Evolutionary conservation across 2,888 invertebrate species (phyloP), one percentile per base, ranked within the genome.

Genomic region (Ichneumon xanthorius): DNA sequence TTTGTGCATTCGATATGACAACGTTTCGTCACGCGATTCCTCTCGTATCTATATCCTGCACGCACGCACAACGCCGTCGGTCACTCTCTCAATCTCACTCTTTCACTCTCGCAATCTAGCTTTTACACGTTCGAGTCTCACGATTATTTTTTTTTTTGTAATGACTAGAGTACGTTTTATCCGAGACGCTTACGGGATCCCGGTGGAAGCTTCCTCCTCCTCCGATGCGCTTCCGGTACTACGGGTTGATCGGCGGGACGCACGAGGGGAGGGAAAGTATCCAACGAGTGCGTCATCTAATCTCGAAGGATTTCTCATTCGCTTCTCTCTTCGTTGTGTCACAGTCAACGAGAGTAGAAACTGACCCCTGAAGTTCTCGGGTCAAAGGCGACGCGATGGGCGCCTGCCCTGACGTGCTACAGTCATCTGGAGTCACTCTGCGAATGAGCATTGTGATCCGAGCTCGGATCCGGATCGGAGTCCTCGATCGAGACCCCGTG

Each of bases 391-490:
- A 92, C 91, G 89, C 90, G 90, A 50, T 91, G 91, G 68, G 89
- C 89, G 89, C 91, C 92, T 84, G 90, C 83, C 88, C 89, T 88
- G 88, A 86, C 87, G 80, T 88, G 92, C 91, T 92, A 92, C 90
- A 92, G 92, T 93, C 93, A 93, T 90, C 93, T 93, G 86, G 92
- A 92, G 84, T 93, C 93, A 85, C 93, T 93, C 78, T 92, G 92
- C 79, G 93, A 93, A 84, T 92, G 92, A 78, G 90, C 86, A 86
- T 91, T 92, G 84, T 90, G 90, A 79, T 92, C 92, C 33, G 91
- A 91, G 67, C 87, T 86, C n/a, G 90, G 93, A 84, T 93, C 93
- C 33, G 91, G 92, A 87, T 93, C 93, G 45, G 93, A 93, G 80
- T 93, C 93, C 86, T 93, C 93, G 88, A 93, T 92, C 83, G 93